Evolutionary conservation across 2,888 invertebrate genomes (phyloP).

Genomic region (Andrena camellia): DNA sequence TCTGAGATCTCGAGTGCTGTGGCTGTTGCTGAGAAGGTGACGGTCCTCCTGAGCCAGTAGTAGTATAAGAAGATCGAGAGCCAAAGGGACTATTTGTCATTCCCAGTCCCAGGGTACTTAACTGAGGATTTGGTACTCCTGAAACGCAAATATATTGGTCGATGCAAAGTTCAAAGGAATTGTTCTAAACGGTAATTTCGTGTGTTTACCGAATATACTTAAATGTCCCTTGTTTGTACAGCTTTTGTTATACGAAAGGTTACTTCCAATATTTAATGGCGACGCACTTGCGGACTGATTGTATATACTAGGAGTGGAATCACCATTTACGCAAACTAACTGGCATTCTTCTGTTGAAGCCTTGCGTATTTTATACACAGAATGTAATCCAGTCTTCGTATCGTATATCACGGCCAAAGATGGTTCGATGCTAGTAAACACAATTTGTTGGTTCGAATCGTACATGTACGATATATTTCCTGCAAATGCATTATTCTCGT

Average conservation of each 20-base stretch:
- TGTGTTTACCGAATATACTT: conserved; percentile 79
- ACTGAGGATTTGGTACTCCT: conserved; percentile 77
- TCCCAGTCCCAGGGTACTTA: conserved; percentile 71
- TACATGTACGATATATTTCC: conserved; percentile 85
- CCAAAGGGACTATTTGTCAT: conserved; percentile 78
- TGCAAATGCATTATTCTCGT: conserved; percentile 58
- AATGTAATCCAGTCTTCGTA: conserved; percentile 91
- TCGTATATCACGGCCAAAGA: conserved; percentile 94
- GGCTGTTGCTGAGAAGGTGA: conserved; percentile 79
- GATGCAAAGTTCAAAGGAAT: not conserved
- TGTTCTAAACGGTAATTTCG: not conserved
- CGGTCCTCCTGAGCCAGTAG: conserved; percentile 77
- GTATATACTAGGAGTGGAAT: conserved; percentile 76
- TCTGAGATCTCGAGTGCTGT: conserved; percentile 85
- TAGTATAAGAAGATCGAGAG: conserved; percentile 81
- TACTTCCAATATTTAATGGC: conserved; percentile 74
- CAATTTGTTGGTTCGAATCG: conserved; percentile 88
- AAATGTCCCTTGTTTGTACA: conserved; percentile 76
- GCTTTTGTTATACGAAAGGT: conserved; percentile 75
- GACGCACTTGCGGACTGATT: conserved; percentile 78
- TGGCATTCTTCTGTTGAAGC: conserved; percentile 91
- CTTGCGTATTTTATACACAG: conserved; percentile 92
- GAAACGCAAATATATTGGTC: not conserved
- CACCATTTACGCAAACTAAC: conserved; percentile 87
- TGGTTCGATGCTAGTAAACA: conserved; percentile 91